Evolutionary conservation across 2,888 invertebrate genomes (phyloP).

Genomic region (Mimas tiliae): DNA sequence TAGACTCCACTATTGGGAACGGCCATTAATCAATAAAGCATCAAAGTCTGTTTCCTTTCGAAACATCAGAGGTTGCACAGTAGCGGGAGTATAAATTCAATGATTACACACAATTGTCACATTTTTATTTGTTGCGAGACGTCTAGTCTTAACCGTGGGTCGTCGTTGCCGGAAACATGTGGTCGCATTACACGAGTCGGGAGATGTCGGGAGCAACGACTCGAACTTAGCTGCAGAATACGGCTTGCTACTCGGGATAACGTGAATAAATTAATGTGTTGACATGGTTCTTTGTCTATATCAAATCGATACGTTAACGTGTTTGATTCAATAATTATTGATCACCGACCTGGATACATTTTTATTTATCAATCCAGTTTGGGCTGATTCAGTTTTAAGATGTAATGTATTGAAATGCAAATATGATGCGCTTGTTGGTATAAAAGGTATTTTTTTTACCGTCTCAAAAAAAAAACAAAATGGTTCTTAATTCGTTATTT

Average conservation of each 20-base stretch:
- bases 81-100: constrained; percentile 6
- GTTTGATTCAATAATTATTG: background rate
- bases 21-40: no score
- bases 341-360: background rate
- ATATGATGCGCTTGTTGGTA: no score
- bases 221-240: background rate
- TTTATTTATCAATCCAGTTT: no score
- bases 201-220: constrained; percentile 12
- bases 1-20: no score
- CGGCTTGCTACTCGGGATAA: background rate
- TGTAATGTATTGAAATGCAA: no score
- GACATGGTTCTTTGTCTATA: background rate
- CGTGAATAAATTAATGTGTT: background rate
- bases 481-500: no score
- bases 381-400: no score
- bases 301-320: background rate
- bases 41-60: background rate
- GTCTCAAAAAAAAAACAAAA: no score
- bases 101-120: constrained; percentile 19
- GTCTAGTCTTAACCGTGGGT: constrained; percentile 11
- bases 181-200: constrained; percentile 16
- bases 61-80: background rate
- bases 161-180: constrained; percentile 22
- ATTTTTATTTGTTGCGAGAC: constrained; percentile 18
- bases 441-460: no score